Evolutionary conservation across 2,113 vertebrate genomes (phyloP), one percentile per base, ranked within the genome.

Genomic region (Leucosticte australis): DNA sequence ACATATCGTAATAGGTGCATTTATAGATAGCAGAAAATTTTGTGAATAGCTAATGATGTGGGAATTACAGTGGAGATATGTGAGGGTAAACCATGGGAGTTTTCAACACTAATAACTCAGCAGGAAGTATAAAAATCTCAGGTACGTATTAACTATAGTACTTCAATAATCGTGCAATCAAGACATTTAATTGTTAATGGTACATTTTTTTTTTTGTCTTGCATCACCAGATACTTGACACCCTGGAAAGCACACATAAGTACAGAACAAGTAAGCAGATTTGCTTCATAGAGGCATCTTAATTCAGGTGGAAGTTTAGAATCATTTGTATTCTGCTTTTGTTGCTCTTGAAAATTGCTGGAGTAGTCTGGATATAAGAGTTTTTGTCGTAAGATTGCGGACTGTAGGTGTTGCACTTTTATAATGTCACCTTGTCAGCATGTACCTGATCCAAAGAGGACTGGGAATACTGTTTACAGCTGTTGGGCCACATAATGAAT

Each of bases 381-480:
- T n/a, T 70, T 74, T 81, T 90, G 42, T 70, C 67, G 27, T 44
- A 68, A 92, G 81, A 31, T 17, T 73, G 49, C 47, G 84, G 65
- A 62, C 28, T 69, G 63, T 82, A 83, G 83, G 55, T 63, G 33
- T 62, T 94, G 35, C 16, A 28, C 64, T 84, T 91, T 39, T 60
- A 46, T 91, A 89, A 67, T 44, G 74, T 94, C 95, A 93, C 87
- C 46, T 92, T 95, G 91, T 89, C 89, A 95, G 50, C 1, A 0
- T 26, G 33, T 67, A 65, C 53, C 75, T 70, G 59, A 69, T 88
- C 33, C 59, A 83, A 10, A 56, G 50, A 65, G 59, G n/a, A 50
- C 35, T 59, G 83, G 68, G 83, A 92, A 86, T 83, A 83, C 31
- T 77, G 42, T 68, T 94, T 91, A 26, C 76, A 94, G 49, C 65